Conservation (phyloP, 2,797 vertebrate species). For the Rallus crepitans region DNA sequence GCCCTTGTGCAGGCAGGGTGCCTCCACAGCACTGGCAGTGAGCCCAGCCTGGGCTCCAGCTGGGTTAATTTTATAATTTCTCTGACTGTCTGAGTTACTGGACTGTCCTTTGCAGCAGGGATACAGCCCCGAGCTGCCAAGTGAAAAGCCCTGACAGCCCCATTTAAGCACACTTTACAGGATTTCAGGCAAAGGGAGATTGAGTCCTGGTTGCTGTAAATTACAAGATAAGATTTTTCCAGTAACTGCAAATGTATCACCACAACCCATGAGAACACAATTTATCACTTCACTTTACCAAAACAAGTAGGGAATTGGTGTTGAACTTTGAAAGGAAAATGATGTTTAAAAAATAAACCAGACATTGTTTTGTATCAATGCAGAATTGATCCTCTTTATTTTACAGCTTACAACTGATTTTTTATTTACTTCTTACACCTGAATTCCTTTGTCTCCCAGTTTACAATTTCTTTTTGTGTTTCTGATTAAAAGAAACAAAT, state of each 20-base stretch:
- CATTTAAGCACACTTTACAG: neutral
- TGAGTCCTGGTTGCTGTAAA: slow-evolving; percentile 5
- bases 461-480: neutral
- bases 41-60: neutral
- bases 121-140: neutral
- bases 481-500: neutral
- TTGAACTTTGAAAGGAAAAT: neutral
- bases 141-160: slow-evolving; percentile 1
- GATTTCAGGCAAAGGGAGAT: neutral
- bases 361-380: neutral
- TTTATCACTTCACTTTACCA: slow-evolving; percentile 13
- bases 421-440: neutral
- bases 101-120: neutral
- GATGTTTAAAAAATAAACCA: neutral
- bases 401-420: neutral
- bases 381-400: neutral
- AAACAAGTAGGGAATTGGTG: neutral
- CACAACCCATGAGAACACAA: neutral
- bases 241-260: neutral
- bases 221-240: slow-evolving; percentile 20
- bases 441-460: neutral
- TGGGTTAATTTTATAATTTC: neutral
- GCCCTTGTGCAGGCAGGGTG: neutral
- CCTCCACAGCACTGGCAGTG: neutral
- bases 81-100: neutral